Base-by-base conservation (phyloP, 2,888 invertebrate genomes). In the Tanytarsus gracilentus region DNA sequence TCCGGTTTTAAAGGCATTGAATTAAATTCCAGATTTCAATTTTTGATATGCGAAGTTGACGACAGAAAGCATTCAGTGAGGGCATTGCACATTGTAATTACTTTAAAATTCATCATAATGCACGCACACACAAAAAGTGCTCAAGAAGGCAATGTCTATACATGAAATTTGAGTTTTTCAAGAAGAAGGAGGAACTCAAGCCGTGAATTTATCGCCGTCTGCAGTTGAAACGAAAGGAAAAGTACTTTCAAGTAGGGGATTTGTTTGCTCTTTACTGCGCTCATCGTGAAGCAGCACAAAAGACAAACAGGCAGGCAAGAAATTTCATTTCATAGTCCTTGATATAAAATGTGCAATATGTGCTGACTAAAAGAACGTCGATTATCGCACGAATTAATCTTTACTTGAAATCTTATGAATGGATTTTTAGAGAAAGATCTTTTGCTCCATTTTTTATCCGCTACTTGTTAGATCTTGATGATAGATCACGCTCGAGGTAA, bases 1-100 rank as follows among this genome's bases (percentile, higher is more conserved):
- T 58, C 58, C 58, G 58, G 44, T 58, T 23, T n/a, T n/a, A n/a
- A n/a, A n/a, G 40, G 30, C 23, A 40, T 27, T 40, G 40, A 40
- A 40, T 58, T 23, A 18, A 48, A 39, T 14, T 14, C 23, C 49
- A 18, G 58, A 58, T 44, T 26, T 21, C 25, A 33, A 23, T 21
- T 7, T 7, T 29, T 48, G 48, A 48, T 44, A 58, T 58, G 48
- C 27, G 48, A 58, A 44, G 27, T 49, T 58, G 44, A 18, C 29
- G 55, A 55, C 27, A 40, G 55, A n/a, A n/a, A n/a, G n/a, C n/a
- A n/a, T n/a, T n/a, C n/a, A n/a, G n/a, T n/a, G n/a, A n/a, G n/a
- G 39, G 39, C 55, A 55, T 55, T 55, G 58, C 58, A 44, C 21
- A 58, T 44, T 58, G 58, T 58, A 58, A 58, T 55, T 55, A 55